phyloP scores from a whole-genome alignment of 2,797 vertebrate species.

The Poeciliopsis turneri region DNA sequence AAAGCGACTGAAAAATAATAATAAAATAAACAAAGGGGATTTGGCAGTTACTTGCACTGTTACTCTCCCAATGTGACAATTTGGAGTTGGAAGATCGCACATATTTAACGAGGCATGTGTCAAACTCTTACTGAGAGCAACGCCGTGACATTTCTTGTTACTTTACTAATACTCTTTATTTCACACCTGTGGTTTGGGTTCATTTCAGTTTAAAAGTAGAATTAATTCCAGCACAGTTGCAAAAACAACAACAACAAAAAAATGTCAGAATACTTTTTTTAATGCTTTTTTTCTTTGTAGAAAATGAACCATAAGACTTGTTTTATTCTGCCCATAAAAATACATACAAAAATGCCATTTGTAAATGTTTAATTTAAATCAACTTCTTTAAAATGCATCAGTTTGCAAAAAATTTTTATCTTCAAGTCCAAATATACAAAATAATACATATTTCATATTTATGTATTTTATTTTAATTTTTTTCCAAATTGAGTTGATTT shows the following conservation, averaged over 20 bases:
- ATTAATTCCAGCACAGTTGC: neutral
- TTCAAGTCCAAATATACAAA: neutral
- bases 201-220: neutral
- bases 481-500: neutral
- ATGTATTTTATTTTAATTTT: neutral
- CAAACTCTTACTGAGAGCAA: conserved; percentile 3
- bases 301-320: neutral
- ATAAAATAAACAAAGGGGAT: conserved; percentile 13
- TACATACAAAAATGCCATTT: neutral
- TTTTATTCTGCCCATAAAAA: neutral
- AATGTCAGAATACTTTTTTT: neutral
- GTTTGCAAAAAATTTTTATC: neutral
- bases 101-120: conserved; percentile 5
- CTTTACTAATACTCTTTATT: neutral
- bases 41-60: conserved; percentile 47
- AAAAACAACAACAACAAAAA: neutral
- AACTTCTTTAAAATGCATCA: neutral
- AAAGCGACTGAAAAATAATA: conserved; percentile 29
- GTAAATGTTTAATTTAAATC: neutral
- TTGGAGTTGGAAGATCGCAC: conserved; percentile 39
- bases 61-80: conserved; percentile 10
- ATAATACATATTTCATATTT: neutral
- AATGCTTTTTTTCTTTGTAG: neutral
- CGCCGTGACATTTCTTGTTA: conserved; percentile 37
- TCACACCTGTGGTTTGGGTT: neutral